Base-by-base conservation (phyloP, 2,888 invertebrate species). In the Drosophila putrida region DNA sequence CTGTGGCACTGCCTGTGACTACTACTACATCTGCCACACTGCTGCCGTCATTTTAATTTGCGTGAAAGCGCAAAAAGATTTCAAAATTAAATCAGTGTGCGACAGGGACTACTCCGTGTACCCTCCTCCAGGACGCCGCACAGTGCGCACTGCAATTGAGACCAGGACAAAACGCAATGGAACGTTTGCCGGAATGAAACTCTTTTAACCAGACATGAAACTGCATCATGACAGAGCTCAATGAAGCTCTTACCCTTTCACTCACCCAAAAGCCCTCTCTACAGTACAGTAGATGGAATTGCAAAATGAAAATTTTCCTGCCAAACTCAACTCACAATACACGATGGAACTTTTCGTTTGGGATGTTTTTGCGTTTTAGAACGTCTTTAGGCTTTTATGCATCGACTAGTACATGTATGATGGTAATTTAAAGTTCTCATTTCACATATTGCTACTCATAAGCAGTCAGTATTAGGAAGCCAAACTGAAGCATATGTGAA, bases 51-150 rank as follows among this genome's bases (percentile, higher is more conserved):
- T 78, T 87, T 82, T 82, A 87, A 87, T 84, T 84, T 78, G 74
- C 80, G 85, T 69, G 78, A 76, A 78, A 82, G 80, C 80, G 71
- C 74, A 75, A 69, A 80, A 84, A 74, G 74, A 82, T 80, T 84
- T 82, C 77, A 76, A 87, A 84, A 84, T 87, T 74, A 87, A 84
- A 84, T 84, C 84, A 84, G 70, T 57, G 75, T 70, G 53, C 70
- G 61, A 54, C 62, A 36, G 61, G 58, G 44, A 64, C 51, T 31
- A 6, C 31, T 6, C 43, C 36, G 39, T 8, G 27, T 38, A 39
- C 57, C 41, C 62, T 13, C 49, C 35, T 25, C 41, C 41, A 38
- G 49, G 13, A 20, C n/a, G 33, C 2, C n/a, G 33, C 2, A 35
- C 20, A 33, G 35, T 20, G 20, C 8, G 35, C 20, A n/a, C 55